Percentiles rank a stretch among this genome's conserved stretches.
Evolutionary conservation across 2,113 vertebrate species (phyloP).

Genomic region (Natator depressus): DNA sequence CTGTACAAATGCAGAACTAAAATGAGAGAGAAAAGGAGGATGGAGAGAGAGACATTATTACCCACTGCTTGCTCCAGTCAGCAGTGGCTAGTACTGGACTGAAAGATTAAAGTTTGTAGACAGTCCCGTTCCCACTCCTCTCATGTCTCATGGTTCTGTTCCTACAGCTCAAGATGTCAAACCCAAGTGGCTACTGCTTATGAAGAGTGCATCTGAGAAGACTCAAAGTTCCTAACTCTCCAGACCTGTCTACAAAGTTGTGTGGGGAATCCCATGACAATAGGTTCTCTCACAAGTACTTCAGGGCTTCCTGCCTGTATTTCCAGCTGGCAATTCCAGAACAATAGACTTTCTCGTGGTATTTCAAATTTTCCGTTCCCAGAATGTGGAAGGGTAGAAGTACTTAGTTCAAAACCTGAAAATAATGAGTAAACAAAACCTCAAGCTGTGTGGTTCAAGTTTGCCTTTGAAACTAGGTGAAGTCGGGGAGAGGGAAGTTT

Average conservation of each 20-base stretch:
- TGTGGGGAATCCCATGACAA: conserved; percentile 35
- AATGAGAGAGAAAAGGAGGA: no score
- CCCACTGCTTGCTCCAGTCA: no score
- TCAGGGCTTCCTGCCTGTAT: conserved; percentile 58
- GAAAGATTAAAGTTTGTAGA: no score
- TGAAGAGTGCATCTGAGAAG: no score
- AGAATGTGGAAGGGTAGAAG: not conserved
- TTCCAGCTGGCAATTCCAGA: conserved; percentile 27
- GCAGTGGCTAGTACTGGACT: no score
- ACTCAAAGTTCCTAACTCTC: not conserved
- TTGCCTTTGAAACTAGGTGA: not conserved
- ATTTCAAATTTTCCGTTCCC: conserved; percentile 13
- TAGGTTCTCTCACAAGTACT: not conserved
- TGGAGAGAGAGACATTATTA: no score
- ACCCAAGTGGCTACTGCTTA: not conserved
- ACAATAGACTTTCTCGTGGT: not conserved
- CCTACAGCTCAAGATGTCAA: not conserved
- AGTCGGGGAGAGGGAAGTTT: not conserved
- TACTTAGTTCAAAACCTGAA: not conserved
- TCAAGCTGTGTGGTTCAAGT: not conserved
- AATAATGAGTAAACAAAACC: not conserved
- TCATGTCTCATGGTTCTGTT: not conserved
- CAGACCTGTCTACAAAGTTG: not conserved
- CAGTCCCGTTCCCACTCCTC: no score
- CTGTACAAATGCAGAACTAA: no score